phyloP scores from a whole-genome alignment of 2,113 vertebrate genomes.

The Hassar affinis region DNA sequence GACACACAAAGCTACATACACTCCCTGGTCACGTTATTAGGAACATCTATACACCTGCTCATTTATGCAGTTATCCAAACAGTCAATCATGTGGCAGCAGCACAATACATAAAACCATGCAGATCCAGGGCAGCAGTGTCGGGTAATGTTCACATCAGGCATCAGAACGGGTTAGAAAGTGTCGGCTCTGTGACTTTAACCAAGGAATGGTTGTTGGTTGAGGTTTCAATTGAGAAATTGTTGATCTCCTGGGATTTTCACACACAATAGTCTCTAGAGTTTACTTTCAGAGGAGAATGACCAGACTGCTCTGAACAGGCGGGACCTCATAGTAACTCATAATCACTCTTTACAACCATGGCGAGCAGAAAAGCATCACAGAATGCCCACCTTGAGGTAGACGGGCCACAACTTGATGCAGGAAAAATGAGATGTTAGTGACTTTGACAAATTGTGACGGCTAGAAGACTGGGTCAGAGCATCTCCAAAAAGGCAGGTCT shows the following conservation, averaged over 20 bases:
- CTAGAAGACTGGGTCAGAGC: no score
- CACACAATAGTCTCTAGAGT: no score
- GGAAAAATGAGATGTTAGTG: no score
- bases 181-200: background rate
- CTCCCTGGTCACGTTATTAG: background rate
- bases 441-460: no score
- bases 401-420: background rate
- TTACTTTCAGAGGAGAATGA: background rate
- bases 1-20: background rate
- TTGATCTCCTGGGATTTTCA: no score
- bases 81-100: no score
- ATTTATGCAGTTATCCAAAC: background rate
- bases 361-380: background rate
- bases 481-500: no score
- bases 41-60: background rate
- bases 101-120: background rate
- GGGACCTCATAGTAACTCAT: background rate
- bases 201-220: background rate
- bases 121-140: background rate
- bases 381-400: background rate
- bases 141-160: background rate
- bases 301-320: background rate
- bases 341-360: background rate
- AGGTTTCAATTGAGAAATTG: background rate
- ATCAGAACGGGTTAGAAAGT: background rate